phyloP scores from a whole-genome alignment of 2,113 vertebrate species.

The Abramis brama region DNA sequence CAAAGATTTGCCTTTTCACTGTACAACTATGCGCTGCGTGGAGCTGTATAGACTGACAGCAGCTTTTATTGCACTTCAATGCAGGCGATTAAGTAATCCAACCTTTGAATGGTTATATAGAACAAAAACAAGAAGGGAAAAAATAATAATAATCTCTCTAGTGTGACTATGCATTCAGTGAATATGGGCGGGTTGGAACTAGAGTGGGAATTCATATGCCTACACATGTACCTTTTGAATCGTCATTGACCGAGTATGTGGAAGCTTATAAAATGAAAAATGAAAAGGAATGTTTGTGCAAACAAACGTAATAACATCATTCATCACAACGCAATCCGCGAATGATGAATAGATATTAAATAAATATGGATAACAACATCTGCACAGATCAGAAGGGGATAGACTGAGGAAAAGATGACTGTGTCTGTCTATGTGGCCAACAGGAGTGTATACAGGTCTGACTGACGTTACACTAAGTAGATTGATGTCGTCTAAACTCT shows the following conservation, averaged over 20 bases:
- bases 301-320: slow-evolving; percentile 34
- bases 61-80: slow-evolving; percentile 35
- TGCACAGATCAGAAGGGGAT: slow-evolving; percentile 14
- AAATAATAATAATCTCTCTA: slow-evolving; percentile 41
- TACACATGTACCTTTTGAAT: slow-evolving; percentile 33
- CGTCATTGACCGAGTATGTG: slow-evolving; percentile 31
- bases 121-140: slow-evolving; percentile 15
- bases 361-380: slow-evolving; percentile 35
- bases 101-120: slow-evolving; percentile 18
- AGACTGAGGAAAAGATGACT: slow-evolving; percentile 8
- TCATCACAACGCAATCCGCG: slow-evolving; percentile 1
- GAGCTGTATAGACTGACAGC: slow-evolving; percentile 28
- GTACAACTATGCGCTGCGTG: slow-evolving; percentile 26
- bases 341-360: slow-evolving; percentile 39
- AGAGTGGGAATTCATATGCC: slow-evolving; percentile 38
- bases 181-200: slow-evolving; percentile 23
- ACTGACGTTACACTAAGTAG: slow-evolving; percentile 20
- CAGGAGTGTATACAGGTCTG: slow-evolving; percentile 13
- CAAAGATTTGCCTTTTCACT: slow-evolving; percentile 73
- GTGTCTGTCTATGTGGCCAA: neutral
- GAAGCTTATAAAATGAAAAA: slow-evolving; percentile 22
- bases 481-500: slow-evolving; percentile 39
- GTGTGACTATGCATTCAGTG: slow-evolving; percentile 32
- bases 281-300: slow-evolving; percentile 20
- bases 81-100: slow-evolving; percentile 41